These are phyloP conservation scores for Gymnarchus niloticus DNA, from an alignment of 2,113 vertebrate species.

Conservation along the genomic window DNA sequence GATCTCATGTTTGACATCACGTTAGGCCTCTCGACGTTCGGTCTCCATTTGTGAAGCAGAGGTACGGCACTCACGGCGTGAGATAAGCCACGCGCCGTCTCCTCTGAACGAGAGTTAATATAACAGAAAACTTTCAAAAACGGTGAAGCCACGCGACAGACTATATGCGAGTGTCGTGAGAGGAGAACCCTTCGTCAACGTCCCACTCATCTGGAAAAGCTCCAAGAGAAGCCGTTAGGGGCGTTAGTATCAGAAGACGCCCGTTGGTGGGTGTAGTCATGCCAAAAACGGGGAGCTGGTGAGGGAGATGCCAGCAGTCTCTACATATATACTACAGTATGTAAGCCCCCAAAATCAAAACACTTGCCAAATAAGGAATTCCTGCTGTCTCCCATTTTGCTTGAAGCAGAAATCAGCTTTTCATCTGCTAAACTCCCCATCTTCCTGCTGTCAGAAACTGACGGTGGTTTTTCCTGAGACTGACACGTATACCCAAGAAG, in stretches of 20 bases:
- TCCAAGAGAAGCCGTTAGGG: not conserved
- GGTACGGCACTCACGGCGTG: not conserved
- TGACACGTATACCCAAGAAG: not conserved
- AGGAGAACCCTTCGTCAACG: not conserved
- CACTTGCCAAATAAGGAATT: not conserved
- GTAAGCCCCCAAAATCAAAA: not conserved
- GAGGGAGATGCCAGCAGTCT: not conserved
- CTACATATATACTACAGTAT: not conserved
- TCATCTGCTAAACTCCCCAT: not conserved
- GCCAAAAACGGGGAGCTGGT: not conserved
- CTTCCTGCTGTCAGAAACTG: not conserved
- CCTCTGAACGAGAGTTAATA: too few species aligned
- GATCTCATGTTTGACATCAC: constrained; percentile 2
- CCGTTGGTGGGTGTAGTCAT: not conserved
- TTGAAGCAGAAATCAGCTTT: not conserved
- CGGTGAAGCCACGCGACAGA: too few species aligned
- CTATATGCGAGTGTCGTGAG: not conserved
- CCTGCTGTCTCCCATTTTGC: not conserved
- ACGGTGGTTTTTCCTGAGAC: not conserved
- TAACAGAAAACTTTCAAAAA: too few species aligned
- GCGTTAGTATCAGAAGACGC: not conserved
- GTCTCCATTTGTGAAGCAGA: too few species aligned
- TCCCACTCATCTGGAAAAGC: not conserved
- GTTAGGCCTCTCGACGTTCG: constrained; percentile 6
- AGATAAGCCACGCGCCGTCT: not conserved